These are phyloP conservation scores for Caenorhabditis sulstoni DNA, from an alignment of 2,888 invertebrate genomes.

Conservation along the genomic window DNA sequence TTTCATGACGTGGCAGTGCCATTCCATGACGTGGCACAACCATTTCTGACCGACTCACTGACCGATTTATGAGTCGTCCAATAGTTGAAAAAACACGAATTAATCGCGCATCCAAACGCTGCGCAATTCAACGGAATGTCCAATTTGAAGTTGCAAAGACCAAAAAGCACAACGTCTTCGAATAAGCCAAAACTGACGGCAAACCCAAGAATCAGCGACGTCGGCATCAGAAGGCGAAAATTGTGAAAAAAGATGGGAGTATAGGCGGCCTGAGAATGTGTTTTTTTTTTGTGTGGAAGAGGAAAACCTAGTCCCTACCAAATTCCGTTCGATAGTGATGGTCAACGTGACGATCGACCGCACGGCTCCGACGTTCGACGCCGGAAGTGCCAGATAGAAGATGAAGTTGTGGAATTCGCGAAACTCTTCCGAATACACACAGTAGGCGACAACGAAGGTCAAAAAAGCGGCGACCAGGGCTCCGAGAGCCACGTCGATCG, in stretches of 20 bases:
- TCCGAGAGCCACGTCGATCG: conserved; percentile 24
- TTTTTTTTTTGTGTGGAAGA: not conserved
- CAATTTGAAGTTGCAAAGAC: conserved; percentile 36
- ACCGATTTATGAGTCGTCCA: conserved; percentile 57
- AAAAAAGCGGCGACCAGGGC: conserved; percentile 14
- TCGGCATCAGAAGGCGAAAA: conserved; percentile 9
- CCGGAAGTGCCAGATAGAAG: conserved; percentile 35
- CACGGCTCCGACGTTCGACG: conserved; percentile 38
- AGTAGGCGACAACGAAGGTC: conserved; percentile 4
- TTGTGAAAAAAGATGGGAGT: conserved; percentile 38
- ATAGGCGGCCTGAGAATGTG: conserved; percentile 37
- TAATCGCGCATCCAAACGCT: conserved; percentile 43
- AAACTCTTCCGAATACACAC: conserved; percentile 4
- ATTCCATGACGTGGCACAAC: no score
- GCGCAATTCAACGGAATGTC: conserved; percentile 20
- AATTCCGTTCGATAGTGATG: conserved; percentile 21
- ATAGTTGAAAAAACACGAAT: conserved; percentile 38
- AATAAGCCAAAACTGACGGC: conserved; percentile 31
- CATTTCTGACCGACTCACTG: no score
- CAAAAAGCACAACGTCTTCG: conserved; percentile 33
- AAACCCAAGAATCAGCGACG: not conserved
- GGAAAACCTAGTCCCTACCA: conserved; percentile 2
- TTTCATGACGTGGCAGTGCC: no score
- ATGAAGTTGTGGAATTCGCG: conserved; percentile 12
- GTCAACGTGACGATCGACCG: conserved; percentile 20